Evolutionary conservation across 2,113 vertebrate species (phyloP), one percentile per base, ranked within the genome.

Genomic region (Catharus minimus): DNA sequence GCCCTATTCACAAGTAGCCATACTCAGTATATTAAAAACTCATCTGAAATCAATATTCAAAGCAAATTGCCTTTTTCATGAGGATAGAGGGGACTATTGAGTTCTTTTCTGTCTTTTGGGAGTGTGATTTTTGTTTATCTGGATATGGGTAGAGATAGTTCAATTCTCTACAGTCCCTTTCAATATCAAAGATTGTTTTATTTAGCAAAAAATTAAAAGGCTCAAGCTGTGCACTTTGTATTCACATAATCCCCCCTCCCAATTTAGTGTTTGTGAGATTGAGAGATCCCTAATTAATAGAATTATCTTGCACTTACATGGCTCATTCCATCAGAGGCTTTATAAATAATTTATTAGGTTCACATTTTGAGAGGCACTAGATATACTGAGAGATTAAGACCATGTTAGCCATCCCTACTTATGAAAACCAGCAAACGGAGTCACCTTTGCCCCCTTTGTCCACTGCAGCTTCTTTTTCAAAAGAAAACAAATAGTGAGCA

Each of bases 261-360:
- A 82, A 56, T 73, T 85, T 52, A 69, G 27, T 74, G 61, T 90
- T 88, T 88, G 81, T 69, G 74, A 94, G 89, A 93, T 85, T 89
- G 80, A 90, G 82, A 95, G 86, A 93, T 82, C 67, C n/a, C 67
- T 93, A 95, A 94, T 92, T 90, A 94, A 94, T 60, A 95, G 89
- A 90, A 95, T 93, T 95, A 96, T 86, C 86, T 93, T 89, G 86
- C 92, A 95, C 86, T 94, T 94, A 90, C 74, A 94, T 41, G 74
- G 89, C 71, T 94, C 71, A 82, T 90, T 92, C 92, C 67, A 91
- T 62, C 1, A 2, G 56, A 93, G 56, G 47, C 58, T 89, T 93
- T 74, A 92, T 93, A 95, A 94, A 95, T 96, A 86, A 93, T 95
- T 94, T 93, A 95, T 90, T 85, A 93, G 71, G 56, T 71, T 95